phyloP scores from a whole-genome alignment of 2,113 vertebrate species.

The Taurulus bubalis region DNA sequence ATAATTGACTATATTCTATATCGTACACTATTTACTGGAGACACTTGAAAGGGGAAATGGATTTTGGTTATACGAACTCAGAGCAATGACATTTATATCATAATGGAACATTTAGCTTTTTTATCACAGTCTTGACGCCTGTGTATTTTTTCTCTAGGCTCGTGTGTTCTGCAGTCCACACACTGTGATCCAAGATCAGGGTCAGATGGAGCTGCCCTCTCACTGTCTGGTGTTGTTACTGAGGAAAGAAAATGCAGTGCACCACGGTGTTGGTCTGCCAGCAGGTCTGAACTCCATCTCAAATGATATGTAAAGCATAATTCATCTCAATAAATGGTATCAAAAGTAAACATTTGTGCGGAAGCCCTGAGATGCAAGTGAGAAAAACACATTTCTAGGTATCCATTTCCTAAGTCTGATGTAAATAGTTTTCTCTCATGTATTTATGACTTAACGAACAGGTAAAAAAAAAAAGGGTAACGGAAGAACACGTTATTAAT shows the following conservation, averaged over 20 bases:
- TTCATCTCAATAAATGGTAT: background rate
- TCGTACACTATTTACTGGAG: background rate
- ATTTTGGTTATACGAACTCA: background rate
- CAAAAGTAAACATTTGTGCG: background rate
- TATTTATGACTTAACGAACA: background rate
- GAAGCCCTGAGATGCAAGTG: background rate
- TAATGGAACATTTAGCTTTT: background rate
- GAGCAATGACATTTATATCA: background rate
- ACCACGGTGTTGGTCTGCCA: constrained; percentile 71
- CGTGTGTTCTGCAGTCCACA: constrained; percentile 57
- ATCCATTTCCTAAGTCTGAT: background rate
- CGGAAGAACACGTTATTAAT: no score
- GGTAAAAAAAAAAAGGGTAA: background rate
- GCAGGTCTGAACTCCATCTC: constrained; percentile 71
- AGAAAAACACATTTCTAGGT: background rate
- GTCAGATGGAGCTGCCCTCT: constrained; percentile 14
- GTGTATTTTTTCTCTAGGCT: constrained; percentile 37
- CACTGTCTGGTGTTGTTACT: constrained; percentile 80
- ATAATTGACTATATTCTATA: background rate
- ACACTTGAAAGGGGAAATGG: background rate
- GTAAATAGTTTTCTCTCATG: background rate
- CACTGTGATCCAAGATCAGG: constrained; percentile 27
- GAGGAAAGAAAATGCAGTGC: constrained; percentile 81
- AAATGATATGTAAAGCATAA: background rate
- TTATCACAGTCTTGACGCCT: no score